Base-by-base conservation (phyloP, 2,888 invertebrate genomes). In the Hirtodrosophila alboralis region DNA sequence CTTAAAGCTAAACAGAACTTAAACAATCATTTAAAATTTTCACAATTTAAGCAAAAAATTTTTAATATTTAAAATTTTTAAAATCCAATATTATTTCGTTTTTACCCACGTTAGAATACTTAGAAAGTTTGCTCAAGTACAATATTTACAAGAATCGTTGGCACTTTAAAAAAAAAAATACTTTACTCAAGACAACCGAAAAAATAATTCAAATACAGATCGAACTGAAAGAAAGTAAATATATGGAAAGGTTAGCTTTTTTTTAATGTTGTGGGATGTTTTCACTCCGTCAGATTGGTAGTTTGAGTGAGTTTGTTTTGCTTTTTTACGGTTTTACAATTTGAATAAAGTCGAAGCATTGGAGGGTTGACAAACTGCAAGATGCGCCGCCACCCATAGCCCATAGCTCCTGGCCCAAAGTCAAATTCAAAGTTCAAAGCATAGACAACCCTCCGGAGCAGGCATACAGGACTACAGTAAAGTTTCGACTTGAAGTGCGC, bases 221-320 rank as follows among this genome's bases (percentile, higher is more conserved):
- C 79, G 86, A 84, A 81, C 65, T 66, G 41, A 72, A 70, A 44
- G 49, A 70, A 71, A 57, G 71, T 58, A 85, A 84, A 87, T 68
- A 68, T 59, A 51, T 13, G 59, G 38, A 60, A n/a, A 51, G 49
- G 71, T 48, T 75, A 16, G 58, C 30, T 28, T 27, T 43, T 34
- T 41, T 36, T 37, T 48, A 44, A 10, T n/a, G n/a, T n/a, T n/a
- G n/a, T n/a, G n/a, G n/a, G 9, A 26, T 23, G 23, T 33, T 5
- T 38, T 30, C 14, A 40, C 48, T 26, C 41, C 40, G 40, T 13
- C 36, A 51, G 45, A 34, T 43, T 45, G 27, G 27, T 38, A 57
- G 61, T 36, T 49, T 54, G 62, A 51, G 79, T 53, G 44, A 58
- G 75, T 57, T 65, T 69, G 45, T 53, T 64, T 59, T 63, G 59